These are phyloP conservation scores for Copsychus sechellarum DNA, from an alignment of 2,113 vertebrate species.

Conservation along the genomic window DNA sequence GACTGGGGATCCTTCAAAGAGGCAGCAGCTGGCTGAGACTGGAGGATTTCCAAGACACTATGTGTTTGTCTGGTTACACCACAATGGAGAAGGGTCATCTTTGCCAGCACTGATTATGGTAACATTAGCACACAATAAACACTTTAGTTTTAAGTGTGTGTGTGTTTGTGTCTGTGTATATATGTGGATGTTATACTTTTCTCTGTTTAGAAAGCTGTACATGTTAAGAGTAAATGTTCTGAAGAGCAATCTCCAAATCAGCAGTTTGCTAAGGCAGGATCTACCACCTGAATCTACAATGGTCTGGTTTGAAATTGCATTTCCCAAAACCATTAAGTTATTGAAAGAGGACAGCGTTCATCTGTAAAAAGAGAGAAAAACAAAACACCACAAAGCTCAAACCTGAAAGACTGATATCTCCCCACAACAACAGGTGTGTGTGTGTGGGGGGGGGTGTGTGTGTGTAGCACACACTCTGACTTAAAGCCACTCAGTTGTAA, in stretches of 20 bases:
- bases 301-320: background rate
- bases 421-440: background rate
- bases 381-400: background rate
- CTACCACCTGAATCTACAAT: background rate
- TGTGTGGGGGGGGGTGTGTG: too few relatives aligned
- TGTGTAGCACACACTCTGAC: background rate
- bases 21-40: background rate
- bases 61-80: background rate
- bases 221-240: background rate
- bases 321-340: background rate
- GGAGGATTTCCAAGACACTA: constrained; percentile 23
- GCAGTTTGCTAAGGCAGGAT: background rate
- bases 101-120: background rate
- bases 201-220: background rate
- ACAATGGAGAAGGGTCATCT: background rate
- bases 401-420: background rate
- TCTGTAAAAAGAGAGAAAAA: background rate
- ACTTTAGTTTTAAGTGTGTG: background rate
- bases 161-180: background rate
- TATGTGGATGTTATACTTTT: background rate
- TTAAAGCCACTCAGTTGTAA: background rate
- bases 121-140: constrained; percentile 48
- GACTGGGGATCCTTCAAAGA: background rate
- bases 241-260: background rate
- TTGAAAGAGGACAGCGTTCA: background rate